Evolutionary conservation across 2,888 invertebrate species (phyloP).

Genomic region (Heliconius charithonia): DNA sequence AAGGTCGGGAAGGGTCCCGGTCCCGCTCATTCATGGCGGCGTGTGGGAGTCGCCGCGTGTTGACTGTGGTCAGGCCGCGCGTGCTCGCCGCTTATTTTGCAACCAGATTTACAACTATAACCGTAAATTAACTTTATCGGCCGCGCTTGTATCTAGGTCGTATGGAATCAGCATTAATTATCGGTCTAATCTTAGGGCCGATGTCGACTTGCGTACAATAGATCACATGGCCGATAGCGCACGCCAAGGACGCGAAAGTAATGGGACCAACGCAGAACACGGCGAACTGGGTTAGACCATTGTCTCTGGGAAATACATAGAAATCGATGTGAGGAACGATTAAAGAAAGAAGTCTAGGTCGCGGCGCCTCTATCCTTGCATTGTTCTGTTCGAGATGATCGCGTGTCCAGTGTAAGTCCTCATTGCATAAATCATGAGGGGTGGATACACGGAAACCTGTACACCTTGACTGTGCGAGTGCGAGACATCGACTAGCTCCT

Average conservation of each 20-base stretch:
- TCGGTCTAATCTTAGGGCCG: slow-evolving; percentile 81
- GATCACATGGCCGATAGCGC: slow-evolving; percentile 82
- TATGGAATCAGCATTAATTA: slow-evolving; percentile 84
- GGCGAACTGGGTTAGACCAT: slow-evolving; percentile 76
- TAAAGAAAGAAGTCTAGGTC: slow-evolving; percentile 81
- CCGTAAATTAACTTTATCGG: slow-evolving; percentile 83
- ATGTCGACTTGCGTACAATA: slow-evolving; percentile 80
- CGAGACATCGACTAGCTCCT: slow-evolving; percentile 33
- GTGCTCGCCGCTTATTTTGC: slow-evolving; percentile 78
- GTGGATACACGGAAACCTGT: slow-evolving; percentile 67
- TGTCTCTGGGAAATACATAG: slow-evolving; percentile 69
- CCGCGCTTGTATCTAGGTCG: slow-evolving; percentile 81
- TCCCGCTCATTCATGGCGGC: slow-evolving; percentile 63
- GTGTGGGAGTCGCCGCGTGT: slow-evolving; percentile 75
- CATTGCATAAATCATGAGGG: slow-evolving; percentile 80
- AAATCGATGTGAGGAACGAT: slow-evolving; percentile 74
- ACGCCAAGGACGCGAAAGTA: slow-evolving; percentile 80
- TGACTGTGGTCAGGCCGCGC: slow-evolving; percentile 78
- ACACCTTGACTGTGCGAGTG: slow-evolving; percentile 60
- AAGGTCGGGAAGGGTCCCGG: slow-evolving; percentile 56
- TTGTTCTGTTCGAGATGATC: slow-evolving; percentile 71
- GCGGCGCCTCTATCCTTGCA: slow-evolving; percentile 76
- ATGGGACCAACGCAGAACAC: slow-evolving; percentile 62
- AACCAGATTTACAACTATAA: slow-evolving; percentile 83
- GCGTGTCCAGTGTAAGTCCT: slow-evolving; percentile 80